Evolutionary conservation across 2,113 vertebrate species (phyloP), one percentile per base, ranked within the genome.

Genomic region (Paratilapia polleni): DNA sequence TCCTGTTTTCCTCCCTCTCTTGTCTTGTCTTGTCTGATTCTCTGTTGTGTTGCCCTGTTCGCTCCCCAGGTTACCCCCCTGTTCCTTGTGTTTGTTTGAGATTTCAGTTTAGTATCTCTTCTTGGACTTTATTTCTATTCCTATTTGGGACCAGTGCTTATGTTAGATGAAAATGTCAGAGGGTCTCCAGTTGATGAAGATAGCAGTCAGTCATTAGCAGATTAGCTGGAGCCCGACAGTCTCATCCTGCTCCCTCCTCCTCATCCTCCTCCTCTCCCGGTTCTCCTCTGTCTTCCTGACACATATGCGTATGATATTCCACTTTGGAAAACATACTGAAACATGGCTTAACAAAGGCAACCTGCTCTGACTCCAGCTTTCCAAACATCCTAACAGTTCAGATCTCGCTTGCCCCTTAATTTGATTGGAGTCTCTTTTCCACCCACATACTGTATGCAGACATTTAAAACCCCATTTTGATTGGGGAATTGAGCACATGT

Each of bases 371-470:
- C 49, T 38, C 17, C 59, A 63, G 87, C 58, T 22, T 58, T 80
- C 70, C 64, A 64, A 14, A 86, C 52, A 54, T 83, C 68, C 73
- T 38, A 86, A 62, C 56, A 73, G 62, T 52, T 81, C 31, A 43
- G 60, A 59, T 47, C 47, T 79, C 8, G 76, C 85, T 87, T 82
- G 74, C 36, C 41, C 4, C 78, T 70, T 89, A 78, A 93, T 86
- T 80, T 47, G 12, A 91, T 93, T 89, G 59, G 83, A 61, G 57
- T 82, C 76, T 70, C 57, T 60, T 74, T 34, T 58, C 90, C 92
- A 36, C 83, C 64, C 89, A 79, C 89, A 12, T 26, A n/a, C 74
- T 74, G 20, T 78, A 20, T 9, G 73, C 4, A 56, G 68, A 74
- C 60, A 22, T 78, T 76, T 57, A 56, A 78, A 80, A 28, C 2